phyloP scores from a whole-genome alignment of 2,113 vertebrate genomes.

The Fulica atra region DNA sequence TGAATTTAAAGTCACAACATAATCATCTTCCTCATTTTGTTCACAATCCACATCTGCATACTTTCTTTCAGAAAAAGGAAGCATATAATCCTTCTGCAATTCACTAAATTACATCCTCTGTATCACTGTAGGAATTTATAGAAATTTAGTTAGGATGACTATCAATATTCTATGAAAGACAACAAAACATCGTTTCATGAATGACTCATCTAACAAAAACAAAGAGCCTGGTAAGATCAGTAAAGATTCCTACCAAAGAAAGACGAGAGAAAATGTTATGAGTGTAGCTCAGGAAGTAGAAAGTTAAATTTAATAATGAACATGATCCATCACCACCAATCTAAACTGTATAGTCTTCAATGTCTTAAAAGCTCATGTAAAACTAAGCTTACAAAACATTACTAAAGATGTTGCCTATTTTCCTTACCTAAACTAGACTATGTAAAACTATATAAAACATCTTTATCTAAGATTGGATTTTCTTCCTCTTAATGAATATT shows the following conservation, averaged over 20 bases:
- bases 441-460: not conserved
- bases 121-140: constrained; percentile 39
- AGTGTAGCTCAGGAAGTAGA: not conserved
- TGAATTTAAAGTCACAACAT: not conserved
- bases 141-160: constrained; percentile 18
- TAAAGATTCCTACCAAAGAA: not conserved
- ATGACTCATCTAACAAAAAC: constrained; percentile 7
- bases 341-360: not conserved
- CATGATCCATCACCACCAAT: not conserved
- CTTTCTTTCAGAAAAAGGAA: not conserved
- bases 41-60: not conserved
- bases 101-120: constrained; percentile 7
- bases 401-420: not conserved
- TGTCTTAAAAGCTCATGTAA: not conserved
- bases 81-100: not conserved
- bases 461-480: not conserved
- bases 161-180: constrained; percentile 40
- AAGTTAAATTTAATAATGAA: not conserved
- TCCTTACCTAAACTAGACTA: not conserved
- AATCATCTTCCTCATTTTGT: not conserved
- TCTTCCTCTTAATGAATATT: not conserved
- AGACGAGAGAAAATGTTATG: not conserved
- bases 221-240: not conserved
- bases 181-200: not conserved
- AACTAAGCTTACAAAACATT: not conserved